These are phyloP conservation scores for Momotus momota DNA, from an alignment of 2,797 vertebrate genomes.

Conservation along the genomic window DNA sequence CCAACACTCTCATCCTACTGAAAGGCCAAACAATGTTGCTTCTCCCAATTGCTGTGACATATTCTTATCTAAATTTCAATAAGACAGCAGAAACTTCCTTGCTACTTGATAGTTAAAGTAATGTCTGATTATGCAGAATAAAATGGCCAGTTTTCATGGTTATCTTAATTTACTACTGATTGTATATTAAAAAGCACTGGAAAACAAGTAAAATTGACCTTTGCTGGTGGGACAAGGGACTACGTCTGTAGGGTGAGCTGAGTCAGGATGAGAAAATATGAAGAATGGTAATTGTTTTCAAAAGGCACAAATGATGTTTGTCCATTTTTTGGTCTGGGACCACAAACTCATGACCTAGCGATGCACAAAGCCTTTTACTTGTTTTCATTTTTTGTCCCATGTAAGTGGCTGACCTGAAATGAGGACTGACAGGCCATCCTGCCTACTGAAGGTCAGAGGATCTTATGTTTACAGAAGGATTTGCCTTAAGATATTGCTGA, in stretches of 20 bases:
- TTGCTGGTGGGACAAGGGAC: not conserved
- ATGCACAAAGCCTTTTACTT: conserved; percentile 1
- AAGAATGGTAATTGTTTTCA: not conserved
- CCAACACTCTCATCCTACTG: not conserved
- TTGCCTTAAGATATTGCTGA: conserved; percentile 78
- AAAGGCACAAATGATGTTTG: not conserved
- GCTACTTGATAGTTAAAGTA: not conserved
- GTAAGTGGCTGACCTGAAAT: conserved; percentile 65
- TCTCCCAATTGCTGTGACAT: not conserved
- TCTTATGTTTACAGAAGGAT: conserved; percentile 76
- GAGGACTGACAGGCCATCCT: conserved; percentile 71
- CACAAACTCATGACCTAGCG: not conserved
- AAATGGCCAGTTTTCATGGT: not conserved
- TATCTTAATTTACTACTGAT: not conserved
- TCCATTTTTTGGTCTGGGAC: not conserved
- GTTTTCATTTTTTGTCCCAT: conserved; percentile 17
- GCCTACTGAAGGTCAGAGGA: conserved; percentile 60
- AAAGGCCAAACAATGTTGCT: not conserved
- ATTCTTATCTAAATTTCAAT: conserved; percentile 6
- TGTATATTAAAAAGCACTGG: not conserved
- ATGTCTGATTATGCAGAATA: not conserved
- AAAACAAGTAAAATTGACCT: not conserved
- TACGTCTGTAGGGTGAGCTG: not conserved
- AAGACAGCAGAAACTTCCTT: not conserved
- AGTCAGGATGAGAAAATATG: not conserved